Percentiles rank a stretch among this genome's conserved stretches.
Evolutionary conservation across 1,140 invertebrate genomes (phyloP).

Genomic region (Penaeus japonicus): DNA sequence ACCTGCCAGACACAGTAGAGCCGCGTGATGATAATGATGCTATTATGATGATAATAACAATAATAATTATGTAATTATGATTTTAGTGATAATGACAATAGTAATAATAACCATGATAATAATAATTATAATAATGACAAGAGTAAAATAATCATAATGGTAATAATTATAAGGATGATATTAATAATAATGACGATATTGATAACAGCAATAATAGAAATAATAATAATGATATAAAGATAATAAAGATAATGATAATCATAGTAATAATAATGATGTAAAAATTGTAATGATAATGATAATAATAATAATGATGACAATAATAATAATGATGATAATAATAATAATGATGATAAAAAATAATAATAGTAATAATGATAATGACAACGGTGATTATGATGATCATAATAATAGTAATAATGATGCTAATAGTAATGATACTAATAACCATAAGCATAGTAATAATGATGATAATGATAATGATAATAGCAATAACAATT

Average conservation of each 20-base stretch:
- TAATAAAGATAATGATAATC: neutral
- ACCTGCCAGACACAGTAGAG: constrained; percentile 64
- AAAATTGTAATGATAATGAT: too few species aligned
- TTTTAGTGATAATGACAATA: neutral
- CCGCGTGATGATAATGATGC: too few species aligned
- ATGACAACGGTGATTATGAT: too few species aligned
- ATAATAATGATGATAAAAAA: neutral
- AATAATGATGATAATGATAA: neutral
- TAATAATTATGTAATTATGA: too few species aligned
- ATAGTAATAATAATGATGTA: neutral
- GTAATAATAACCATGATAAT: too few species aligned
- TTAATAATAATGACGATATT: neutral
- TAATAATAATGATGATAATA: neutral
- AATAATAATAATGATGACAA: too few species aligned
- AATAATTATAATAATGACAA: too few species aligned
- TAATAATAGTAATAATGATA: neutral
- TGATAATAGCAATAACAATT: neutral
- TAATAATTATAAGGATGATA: neutral
- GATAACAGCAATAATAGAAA: neutral
- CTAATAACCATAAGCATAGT: too few species aligned
- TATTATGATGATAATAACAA: neutral
- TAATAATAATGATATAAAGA: too few species aligned
- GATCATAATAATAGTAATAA: too few species aligned
- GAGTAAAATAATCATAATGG: too few species aligned
- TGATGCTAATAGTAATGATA: too few species aligned